Evolutionary conservation across 2,797 vertebrate genomes (phyloP), one percentile per base, ranked within the genome.

Genomic region (Kryptopterus vitreolus): DNA sequence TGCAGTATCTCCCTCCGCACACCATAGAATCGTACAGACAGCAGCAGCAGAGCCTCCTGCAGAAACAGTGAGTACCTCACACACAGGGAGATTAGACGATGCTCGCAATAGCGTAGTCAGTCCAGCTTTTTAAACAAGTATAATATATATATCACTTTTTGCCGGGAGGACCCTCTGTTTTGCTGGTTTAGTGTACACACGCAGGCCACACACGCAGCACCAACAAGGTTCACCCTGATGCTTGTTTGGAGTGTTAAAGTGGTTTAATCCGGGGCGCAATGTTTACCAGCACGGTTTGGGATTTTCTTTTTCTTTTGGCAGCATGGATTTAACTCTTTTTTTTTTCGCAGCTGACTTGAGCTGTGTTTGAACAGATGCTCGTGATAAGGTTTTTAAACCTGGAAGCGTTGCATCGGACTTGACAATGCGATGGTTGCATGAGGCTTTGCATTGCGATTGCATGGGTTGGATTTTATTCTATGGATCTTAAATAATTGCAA

Each of bases 1-100:
- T 99, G 98, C 98, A 99, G 92, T 98, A 95, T 82, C 95, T 99
- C 84, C 98, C 98, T 0, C 97, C 98, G 90, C 98, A 99, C 90
- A 99, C 98, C 2, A 98, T 99, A 20, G 98, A 99, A 89, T 98
- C 95, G 0, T 99, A 99, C 92, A 90, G 98, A 70, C 97, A 99
- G 85, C 98, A 99, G 88, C 98, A 99, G 83, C 98, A 99, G 88
- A 97, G 96, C 86, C 93, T 99, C 84, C 94, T 99, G 81, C 97
- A 98, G 90, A 99, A 99, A 94, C 98, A 98, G 98, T 99, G 93
- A 99, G 98, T 98, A 91, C 87, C 68, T 79, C 59, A 73, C 53
- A 57, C 24, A 58, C 79, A 62, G 79, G 77, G 38, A 78, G 72
- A 77, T 53, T 53, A 65, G 33, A 38, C 24, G 35, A 68, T 22